A percentile compares a stretch with the other conserved stretches of the same genome.
Conservation (phyloP, 2,113 vertebrate species). For the Equus quagga region DNA sequence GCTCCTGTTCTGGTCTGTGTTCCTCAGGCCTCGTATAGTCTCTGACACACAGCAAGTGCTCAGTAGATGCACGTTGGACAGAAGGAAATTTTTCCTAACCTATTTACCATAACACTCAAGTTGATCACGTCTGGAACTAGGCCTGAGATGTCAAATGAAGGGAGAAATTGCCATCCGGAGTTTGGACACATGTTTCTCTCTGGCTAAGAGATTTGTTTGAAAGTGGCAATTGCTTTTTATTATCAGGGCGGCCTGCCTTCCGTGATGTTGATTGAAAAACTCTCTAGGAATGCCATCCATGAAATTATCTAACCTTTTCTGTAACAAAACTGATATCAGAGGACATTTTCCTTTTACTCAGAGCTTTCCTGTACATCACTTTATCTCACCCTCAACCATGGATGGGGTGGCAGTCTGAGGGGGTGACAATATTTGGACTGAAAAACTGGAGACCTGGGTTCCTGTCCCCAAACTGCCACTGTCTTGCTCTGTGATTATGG, state of each 20-base stretch:
- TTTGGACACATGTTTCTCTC: not conserved
- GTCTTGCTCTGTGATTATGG: not conserved
- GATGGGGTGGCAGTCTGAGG: not conserved
- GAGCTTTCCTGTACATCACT: not conserved
- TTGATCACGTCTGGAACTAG: not conserved
- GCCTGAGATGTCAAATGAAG: not conserved
- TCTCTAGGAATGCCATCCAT: slow-evolving; percentile 28
- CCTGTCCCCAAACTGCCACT: not conserved
- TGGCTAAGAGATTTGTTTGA: not conserved
- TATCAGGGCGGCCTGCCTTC: not conserved
- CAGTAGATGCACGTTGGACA: not conserved
- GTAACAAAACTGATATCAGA: not conserved
- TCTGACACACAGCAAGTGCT: not conserved
- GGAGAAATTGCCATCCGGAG: not conserved
- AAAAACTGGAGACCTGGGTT: not conserved
- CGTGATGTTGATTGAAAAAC: slow-evolving; percentile 21
- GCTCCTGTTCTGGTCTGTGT: not conserved
- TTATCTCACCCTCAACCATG: not conserved
- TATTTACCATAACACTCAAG: not conserved
- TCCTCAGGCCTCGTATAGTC: not conserved
- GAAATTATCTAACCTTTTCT: slow-evolving; percentile 47
- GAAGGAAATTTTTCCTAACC: not conserved
- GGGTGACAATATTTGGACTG: not conserved
- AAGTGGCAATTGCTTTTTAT: slow-evolving; percentile 25
- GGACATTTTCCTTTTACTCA: not conserved